Conservation (phyloP, 1,140 invertebrate genomes). For the Plutomurus gul region DNA sequence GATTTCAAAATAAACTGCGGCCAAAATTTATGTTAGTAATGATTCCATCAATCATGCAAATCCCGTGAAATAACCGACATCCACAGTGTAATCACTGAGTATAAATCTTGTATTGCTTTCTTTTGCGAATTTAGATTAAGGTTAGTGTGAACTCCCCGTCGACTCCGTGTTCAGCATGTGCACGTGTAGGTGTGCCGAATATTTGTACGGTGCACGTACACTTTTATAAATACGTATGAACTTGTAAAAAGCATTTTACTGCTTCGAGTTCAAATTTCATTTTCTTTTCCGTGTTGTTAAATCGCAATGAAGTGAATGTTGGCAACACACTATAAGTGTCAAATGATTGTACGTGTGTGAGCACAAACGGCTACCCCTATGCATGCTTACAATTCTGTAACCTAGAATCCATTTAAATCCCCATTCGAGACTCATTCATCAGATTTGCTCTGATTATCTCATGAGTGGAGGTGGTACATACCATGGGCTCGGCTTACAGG, state of each 20-base stretch:
- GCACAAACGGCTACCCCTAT: too few relatives aligned
- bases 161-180: too few relatives aligned
- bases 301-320: not conserved
- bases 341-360: not conserved
- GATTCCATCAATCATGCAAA: slow-evolving; percentile 8
- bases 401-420: slow-evolving; percentile 12
- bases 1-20: not conserved
- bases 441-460: slow-evolving; percentile 16
- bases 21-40: not conserved
- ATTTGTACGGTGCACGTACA: too few relatives aligned
- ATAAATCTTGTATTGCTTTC: not conserved
- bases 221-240: not conserved
- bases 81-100: not conserved
- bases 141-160: too few relatives aligned
- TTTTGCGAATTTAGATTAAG: not conserved
- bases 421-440: not conserved
- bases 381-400: too few relatives aligned
- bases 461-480: not conserved
- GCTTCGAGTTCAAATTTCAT: not conserved
- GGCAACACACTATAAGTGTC: not conserved
- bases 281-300: not conserved
- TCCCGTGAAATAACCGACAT: not conserved
- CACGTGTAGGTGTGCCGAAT: too few relatives aligned
- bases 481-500: too few relatives aligned
- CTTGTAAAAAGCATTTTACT: not conserved